Conservation (phyloP, 1,140 invertebrate species). For the Anadara kagoshimensis region DNA sequence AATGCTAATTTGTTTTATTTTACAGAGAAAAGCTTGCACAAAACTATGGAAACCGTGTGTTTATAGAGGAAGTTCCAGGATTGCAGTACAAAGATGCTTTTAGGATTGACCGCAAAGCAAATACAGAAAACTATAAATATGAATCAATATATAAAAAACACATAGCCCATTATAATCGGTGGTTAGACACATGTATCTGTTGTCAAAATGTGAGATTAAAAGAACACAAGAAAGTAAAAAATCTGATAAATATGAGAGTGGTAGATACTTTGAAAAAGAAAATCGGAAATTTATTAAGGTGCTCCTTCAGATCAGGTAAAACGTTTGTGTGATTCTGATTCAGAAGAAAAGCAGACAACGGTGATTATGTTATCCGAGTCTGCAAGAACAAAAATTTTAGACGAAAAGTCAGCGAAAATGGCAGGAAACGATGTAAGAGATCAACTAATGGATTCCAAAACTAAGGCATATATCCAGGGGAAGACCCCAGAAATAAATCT, state of each 20-base stretch:
- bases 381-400: slow-evolving; percentile 5
- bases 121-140: slow-evolving; percentile 68
- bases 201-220: slow-evolving; percentile 17
- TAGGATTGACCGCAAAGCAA: slow-evolving; percentile 64
- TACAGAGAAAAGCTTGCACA: too few relatives aligned
- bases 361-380: not conserved
- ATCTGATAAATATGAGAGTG: slow-evolving; percentile 23
- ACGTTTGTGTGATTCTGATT: not conserved
- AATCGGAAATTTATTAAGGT: slow-evolving; percentile 37
- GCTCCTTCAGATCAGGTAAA: slow-evolving; percentile 12
- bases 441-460: slow-evolving; percentile 51
- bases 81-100: slow-evolving; percentile 68
- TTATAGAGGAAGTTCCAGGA: slow-evolving; percentile 64
- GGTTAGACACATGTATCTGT: slow-evolving; percentile 47
- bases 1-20: too few relatives aligned
- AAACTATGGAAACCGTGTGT: slow-evolving; percentile 51
- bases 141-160: slow-evolving; percentile 68
- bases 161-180: slow-evolving; percentile 61
- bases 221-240: slow-evolving; percentile 30
- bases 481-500: slow-evolving; percentile 4
- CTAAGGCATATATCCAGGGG: slow-evolving; percentile 56
- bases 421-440: slow-evolving; percentile 39
- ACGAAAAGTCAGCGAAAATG: not conserved
- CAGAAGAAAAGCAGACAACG: not conserved
- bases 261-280: slow-evolving; percentile 58